Evolutionary conservation across 2,797 vertebrate species (phyloP).

Genomic region (Bryconaethiops microstoma): DNA sequence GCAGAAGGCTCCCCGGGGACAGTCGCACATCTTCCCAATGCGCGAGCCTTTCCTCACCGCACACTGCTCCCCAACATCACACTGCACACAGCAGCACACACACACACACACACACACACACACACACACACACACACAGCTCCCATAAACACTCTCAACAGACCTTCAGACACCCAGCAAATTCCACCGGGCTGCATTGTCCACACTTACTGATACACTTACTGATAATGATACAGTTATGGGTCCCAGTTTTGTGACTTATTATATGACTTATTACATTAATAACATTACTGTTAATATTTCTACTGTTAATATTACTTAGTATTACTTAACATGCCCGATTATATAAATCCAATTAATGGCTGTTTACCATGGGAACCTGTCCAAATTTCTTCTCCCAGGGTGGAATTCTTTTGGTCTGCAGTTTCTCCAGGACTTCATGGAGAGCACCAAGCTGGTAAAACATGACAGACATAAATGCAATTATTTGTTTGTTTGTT

Average conservation of each 20-base stretch:
- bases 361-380: slow-evolving; percentile 65
- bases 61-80: slow-evolving; percentile 67
- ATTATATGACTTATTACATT: neutral
- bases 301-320: neutral
- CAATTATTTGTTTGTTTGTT: neutral
- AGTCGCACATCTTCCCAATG: slow-evolving; percentile 72
- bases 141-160: neutral
- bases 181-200: no score
- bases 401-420: slow-evolving; percentile 68
- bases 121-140: neutral
- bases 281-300: neutral
- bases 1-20: slow-evolving; percentile 60
- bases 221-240: no score
- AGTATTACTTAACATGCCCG: neutral
- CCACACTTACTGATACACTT: no score
- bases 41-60: slow-evolving; percentile 72
- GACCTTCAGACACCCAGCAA: neutral
- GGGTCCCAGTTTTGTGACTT: neutral
- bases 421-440: slow-evolving; percentile 73
- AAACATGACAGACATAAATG: neutral
- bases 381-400: slow-evolving; percentile 76
- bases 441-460: slow-evolving; percentile 71
- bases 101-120: no score
- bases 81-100: slow-evolving; percentile 43
- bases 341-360: neutral